Evolutionary conservation across 1,140 invertebrate species (phyloP), one percentile per base, ranked within the genome.

Genomic region (Pogonomyrmex californicus): DNA sequence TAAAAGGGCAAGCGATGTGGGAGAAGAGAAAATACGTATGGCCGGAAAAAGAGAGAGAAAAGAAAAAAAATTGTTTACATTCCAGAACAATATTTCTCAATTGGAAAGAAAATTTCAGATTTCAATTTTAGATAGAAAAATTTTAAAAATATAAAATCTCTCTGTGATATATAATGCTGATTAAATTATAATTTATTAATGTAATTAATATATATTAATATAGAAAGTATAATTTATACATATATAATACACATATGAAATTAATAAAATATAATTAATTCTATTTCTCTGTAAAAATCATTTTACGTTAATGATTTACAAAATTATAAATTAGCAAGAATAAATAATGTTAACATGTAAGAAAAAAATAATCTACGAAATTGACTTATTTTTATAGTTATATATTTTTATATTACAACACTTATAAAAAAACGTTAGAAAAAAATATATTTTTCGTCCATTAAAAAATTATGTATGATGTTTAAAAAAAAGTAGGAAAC

Each of bases 131-230:
- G 0, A 73, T 54, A 38, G 9, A 73, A 58, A 36, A 23, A 30
- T 68, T 12, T 12, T 2, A 44, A 75, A 56, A 56, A 75, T 51
- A 73, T 23, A 14, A 75, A 38, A 75, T 14, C 12, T 75, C 7
- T n/a, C 1, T n/a, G 23, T 9, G 1, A 60, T 12, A 36, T 49
- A 49, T 30, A 6, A 1, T 30, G 36, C 33, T 23, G 23, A 73
- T 73, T 12, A 75, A 75, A 75, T 56, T 38, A 73, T 14, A 71
- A 3, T 17, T 51, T 33, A 12, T 23, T 44, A 44, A 56, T 75
- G 5, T 56, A 54, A 71, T 14, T 56, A 54, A 71, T 14, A 7
- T 38, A 51, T 49, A 41, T 73, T 10, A 3, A 70, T 30, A 23
- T 23, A 66, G 10, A 4, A 44, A 41, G 44, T 7, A 17, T 23